Percentiles rank a stretch among this genome's conserved stretches.
phyloP scores from a whole-genome alignment of 2,113 vertebrate species.

The Elachura formosa region DNA sequence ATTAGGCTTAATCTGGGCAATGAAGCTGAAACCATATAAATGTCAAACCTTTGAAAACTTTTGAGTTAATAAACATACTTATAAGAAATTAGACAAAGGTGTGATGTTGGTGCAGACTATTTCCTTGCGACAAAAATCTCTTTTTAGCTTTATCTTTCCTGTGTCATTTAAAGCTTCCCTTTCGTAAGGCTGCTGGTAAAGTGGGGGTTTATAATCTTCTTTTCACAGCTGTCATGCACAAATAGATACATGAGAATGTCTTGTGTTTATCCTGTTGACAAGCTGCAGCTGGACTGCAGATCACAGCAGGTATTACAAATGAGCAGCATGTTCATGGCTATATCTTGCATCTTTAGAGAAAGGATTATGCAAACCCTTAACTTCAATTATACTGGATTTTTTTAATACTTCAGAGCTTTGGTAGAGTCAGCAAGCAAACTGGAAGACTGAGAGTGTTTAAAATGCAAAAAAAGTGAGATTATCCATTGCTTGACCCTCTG shows the following conservation, averaged over 20 bases:
- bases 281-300: background rate
- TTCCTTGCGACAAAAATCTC: background rate
- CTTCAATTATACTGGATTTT: background rate
- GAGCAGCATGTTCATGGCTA: background rate
- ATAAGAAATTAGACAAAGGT: background rate
- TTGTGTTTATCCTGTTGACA: background rate
- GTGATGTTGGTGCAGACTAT: background rate
- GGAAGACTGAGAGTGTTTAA: background rate
- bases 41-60: constrained; percentile 6
- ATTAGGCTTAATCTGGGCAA: background rate
- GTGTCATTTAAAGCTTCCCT: background rate
- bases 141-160: background rate
- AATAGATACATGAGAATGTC: background rate
- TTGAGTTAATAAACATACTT: background rate
- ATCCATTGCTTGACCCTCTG: background rate
- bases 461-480: background rate
- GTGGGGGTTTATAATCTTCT: background rate
- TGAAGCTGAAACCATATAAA: background rate
- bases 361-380: constrained; percentile 4
- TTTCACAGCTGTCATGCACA: background rate
- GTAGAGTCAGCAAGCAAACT: background rate
- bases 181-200: background rate
- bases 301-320: constrained; percentile 21
- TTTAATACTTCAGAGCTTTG: background rate
- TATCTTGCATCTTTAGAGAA: constrained; percentile 1